Percentiles rank a stretch among this genome's conserved stretches.
These are phyloP conservation scores for Orthonychiurus folsomi DNA, from an alignment of 2,888 invertebrate species.

Conservation along the genomic window DNA sequence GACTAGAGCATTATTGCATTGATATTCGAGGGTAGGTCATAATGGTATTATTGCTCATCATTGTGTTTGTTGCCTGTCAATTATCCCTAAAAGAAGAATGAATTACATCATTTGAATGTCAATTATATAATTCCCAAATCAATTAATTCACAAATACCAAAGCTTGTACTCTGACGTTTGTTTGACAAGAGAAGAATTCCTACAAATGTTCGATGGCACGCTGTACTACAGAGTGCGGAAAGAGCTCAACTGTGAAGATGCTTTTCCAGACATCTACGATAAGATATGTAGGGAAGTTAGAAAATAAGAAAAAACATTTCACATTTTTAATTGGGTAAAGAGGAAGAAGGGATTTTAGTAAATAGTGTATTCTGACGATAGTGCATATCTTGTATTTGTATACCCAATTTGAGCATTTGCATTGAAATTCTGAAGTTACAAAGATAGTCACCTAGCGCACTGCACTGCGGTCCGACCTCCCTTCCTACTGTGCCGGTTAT, in stretches of 20 bases:
- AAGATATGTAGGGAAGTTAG: not conserved
- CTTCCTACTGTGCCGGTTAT: too few relatives aligned
- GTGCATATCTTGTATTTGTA: too few relatives aligned
- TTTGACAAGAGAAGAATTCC: not conserved
- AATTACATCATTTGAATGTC: not conserved
- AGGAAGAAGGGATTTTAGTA: too few relatives aligned
- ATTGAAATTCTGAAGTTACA: too few relatives aligned
- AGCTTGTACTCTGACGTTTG: not conserved
- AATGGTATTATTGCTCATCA: not conserved
- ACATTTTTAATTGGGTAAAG: too few relatives aligned
- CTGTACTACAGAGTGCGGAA: not conserved
- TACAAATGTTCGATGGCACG: not conserved
- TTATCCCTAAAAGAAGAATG: not conserved
- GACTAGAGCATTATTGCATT: not conserved
- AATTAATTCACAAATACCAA: not conserved
- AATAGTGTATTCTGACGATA: too few relatives aligned
- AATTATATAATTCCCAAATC: too few relatives aligned
- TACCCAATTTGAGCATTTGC: too few relatives aligned
- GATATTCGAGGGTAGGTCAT: not conserved
- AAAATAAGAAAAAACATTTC: too few relatives aligned
- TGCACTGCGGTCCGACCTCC: too few relatives aligned
- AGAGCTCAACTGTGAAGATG: not conserved
- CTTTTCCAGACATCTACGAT: not conserved
- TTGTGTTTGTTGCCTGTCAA: too few relatives aligned
- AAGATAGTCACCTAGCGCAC: too few relatives aligned